A percentile compares a stretch with the other conserved stretches of the same genome.
phyloP scores from a whole-genome alignment of 2,113 vertebrate genomes.

The Brienomyrus brachyistius region DNA sequence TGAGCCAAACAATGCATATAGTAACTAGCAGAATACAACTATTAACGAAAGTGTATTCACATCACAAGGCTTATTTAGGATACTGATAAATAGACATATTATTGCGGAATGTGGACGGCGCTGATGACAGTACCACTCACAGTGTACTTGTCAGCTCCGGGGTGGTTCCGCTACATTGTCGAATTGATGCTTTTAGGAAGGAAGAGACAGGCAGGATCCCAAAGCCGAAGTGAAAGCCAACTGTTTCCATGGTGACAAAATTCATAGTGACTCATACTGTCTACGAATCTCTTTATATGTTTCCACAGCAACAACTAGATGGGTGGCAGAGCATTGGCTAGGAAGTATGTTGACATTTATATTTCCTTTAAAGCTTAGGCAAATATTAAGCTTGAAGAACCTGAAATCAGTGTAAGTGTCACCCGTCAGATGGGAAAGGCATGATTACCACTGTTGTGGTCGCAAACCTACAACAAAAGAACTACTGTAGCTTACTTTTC shows the following conservation, averaged over 20 bases:
- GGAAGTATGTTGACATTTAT: conserved; percentile 27
- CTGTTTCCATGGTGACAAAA: conserved; percentile 46
- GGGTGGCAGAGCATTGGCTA: conserved; percentile 33
- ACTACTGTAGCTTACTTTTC: neutral
- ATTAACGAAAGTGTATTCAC: neutral
- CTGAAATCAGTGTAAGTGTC: neutral
- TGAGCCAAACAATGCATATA: neutral
- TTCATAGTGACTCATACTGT: conserved; percentile 31
- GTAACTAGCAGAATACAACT: neutral
- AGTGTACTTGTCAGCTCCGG: neutral
- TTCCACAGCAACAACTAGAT: conserved; percentile 46
- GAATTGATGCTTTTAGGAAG: conserved; percentile 27
- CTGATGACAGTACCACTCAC: neutral
- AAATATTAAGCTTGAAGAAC: conserved; percentile 18
- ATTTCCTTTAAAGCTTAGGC: conserved; percentile 19
- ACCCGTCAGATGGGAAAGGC: neutral
- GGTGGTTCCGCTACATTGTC: conserved; percentile 20
- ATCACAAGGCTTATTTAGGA: neutral
- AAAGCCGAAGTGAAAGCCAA: conserved; percentile 37
- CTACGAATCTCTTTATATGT: conserved; percentile 45
- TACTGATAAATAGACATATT: neutral
- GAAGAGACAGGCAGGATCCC: conserved; percentile 28
- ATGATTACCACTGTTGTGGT: neutral
- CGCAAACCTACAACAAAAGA: neutral
- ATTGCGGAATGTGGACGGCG: neutral